Evolutionary conservation across 2,888 invertebrate genomes (phyloP).

Genomic region (Drosophila anomalata): DNA sequence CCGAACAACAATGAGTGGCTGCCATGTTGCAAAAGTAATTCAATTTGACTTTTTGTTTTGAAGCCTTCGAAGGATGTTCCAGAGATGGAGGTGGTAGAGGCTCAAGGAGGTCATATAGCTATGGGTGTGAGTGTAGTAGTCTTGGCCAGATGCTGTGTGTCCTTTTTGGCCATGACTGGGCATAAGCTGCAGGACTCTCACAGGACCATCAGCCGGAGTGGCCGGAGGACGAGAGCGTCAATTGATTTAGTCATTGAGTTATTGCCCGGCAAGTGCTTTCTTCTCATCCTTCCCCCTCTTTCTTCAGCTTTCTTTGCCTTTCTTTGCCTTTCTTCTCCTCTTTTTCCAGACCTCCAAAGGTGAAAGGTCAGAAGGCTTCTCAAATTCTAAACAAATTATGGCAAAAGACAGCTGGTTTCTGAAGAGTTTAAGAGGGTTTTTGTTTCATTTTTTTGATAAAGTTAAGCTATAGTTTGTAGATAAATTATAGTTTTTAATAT

Average conservation of each 20-base stretch:
- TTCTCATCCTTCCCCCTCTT: not conserved
- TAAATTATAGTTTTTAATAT: too few species aligned
- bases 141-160: constrained; percentile 1
- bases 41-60: constrained; percentile 68
- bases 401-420: too few species aligned
- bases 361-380: constrained; percentile 3
- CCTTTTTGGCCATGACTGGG: constrained; percentile 28
- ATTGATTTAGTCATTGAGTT: constrained; percentile 64
- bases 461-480: too few species aligned
- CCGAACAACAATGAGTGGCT: constrained; percentile 35
- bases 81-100: not conserved
- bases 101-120: constrained; percentile 19
- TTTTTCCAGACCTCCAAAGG: not conserved
- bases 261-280: constrained; percentile 27
- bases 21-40: constrained; percentile 69
- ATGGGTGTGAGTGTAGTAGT: not conserved
- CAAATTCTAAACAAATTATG: too few species aligned
- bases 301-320: not conserved
- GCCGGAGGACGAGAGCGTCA: constrained; percentile 35
- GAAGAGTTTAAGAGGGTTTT: not conserved
- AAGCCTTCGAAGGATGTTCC: constrained; percentile 28
- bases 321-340: not conserved
- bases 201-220: constrained; percentile 19
- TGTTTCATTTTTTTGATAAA: not conserved
- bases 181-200: too few species aligned